These are phyloP conservation scores for Acrocephalus arundinaceus DNA, from an alignment of 2,113 vertebrate genomes.

Conservation along the genomic window DNA sequence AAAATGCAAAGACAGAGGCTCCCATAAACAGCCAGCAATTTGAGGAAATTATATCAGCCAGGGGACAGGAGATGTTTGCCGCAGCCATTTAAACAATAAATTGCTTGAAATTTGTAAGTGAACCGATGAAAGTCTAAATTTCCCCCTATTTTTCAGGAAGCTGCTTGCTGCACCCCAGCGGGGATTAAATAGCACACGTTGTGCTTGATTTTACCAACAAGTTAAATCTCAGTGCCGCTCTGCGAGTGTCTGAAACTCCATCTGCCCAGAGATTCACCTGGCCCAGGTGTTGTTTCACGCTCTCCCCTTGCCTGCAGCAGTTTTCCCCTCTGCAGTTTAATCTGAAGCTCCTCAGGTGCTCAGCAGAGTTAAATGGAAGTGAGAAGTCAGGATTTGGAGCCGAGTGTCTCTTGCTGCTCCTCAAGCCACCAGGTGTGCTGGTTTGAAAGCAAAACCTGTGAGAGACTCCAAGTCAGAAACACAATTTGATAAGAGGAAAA, in stretches of 20 bases:
- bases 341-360: neutral
- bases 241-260: neutral
- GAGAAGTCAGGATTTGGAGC: accelerated
- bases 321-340: neutral
- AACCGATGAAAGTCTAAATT: neutral
- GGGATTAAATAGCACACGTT: neutral
- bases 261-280: neutral
- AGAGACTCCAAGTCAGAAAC: too few species aligned
- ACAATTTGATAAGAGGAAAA: too few species aligned
- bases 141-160: neutral
- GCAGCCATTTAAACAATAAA: neutral
- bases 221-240: neutral
- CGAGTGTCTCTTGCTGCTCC: neutral
- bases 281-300: neutral
- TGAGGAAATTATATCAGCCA: neutral
- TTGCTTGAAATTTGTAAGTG: neutral
- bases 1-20: neutral
- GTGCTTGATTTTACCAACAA: neutral
- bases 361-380: neutral
- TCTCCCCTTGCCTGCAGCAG: neutral
- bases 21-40: neutral
- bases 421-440: neutral
- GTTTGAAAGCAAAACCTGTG: too few species aligned
- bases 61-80: neutral
- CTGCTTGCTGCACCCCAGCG: neutral